Evolutionary conservation across 2,888 invertebrate species (phyloP), one percentile per base, ranked within the genome.

Genomic region (Theodoxus fluviatilis): DNA sequence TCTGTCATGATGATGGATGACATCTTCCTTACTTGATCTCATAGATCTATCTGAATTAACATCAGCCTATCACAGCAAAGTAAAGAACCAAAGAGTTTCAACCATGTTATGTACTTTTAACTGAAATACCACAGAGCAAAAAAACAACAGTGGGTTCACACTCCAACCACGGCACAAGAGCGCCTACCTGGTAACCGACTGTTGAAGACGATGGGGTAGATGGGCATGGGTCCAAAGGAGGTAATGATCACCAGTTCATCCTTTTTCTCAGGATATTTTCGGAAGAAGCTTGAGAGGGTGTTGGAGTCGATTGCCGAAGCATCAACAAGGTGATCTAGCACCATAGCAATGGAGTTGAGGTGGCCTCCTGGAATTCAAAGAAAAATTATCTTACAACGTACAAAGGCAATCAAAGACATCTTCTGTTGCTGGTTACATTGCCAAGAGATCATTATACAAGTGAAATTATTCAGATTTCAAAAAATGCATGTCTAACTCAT

Each of bases 291-390:
- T 6, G 89, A 81, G 12, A 91, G 87, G 38, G 90, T 90, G 57
- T 90, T 90, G 22, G 91, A 90, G 83, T 91, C 91, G 61, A 92
- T 90, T 43, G 91, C 90, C n/a, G 91, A 91, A 84, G 90, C 91
- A 72, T 91, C 91, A 12, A 90, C 91, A 82, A 90, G 90, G 80
- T 90, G 90, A 47, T 90, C 88, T 72, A 91, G 81, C 28, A 92
- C 90, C 90, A 91, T 90, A 83, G 90, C 89, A 69, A 91, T 90
- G 31, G 91, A 91, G 35, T 90, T 89, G 78, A 91, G 86, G 84
- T 92, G 91, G 65, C 90, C 90, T 64, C 91, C 91, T 81, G 75
- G 81, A 80, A 78, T 67, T 67, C 67, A 57, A 55, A 15, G 12
- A 12, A 61, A 61, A 1, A n/a, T n/a, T n/a, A n/a, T n/a, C n/a